A percentile compares a stretch with the other conserved stretches of the same genome.
phyloP scores from a whole-genome alignment of 2,113 vertebrate genomes.

The Micromys minutus region DNA sequence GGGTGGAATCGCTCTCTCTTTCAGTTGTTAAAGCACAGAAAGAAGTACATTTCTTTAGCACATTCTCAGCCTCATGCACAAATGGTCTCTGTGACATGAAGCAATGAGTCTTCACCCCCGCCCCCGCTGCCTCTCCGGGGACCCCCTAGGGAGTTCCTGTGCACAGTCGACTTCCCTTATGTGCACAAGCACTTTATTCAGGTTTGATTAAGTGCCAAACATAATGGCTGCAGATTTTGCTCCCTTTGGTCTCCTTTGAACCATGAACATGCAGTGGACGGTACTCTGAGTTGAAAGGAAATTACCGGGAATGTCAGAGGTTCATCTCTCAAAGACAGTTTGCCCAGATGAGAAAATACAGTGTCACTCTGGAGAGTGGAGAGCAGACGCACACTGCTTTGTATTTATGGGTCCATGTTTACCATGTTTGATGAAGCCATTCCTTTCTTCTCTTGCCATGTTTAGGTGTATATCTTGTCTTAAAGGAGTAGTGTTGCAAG shows the following conservation, averaged over 20 bases:
- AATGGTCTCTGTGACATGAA: background rate
- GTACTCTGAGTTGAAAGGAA: background rate
- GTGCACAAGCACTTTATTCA: background rate
- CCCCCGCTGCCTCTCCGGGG: background rate
- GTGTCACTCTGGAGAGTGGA: background rate
- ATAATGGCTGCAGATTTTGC: conserved; percentile 33
- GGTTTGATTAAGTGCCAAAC: conserved; percentile 59
- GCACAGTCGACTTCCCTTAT: background rate
- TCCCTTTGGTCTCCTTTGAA: conserved; percentile 61
- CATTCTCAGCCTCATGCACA: background rate
- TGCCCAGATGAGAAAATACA: conserved; percentile 37
- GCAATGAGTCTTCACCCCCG: background rate
- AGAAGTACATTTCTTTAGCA: background rate
- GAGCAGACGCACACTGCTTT: background rate
- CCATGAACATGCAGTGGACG: conserved; percentile 6
- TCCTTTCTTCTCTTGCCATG: background rate
- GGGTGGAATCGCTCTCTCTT: background rate
- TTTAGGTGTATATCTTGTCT: conserved; percentile 28
- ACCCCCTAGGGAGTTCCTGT: conserved; percentile 20
- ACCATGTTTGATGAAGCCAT: background rate
- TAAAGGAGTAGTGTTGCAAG: conserved; percentile 7
- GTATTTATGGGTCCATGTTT: background rate
- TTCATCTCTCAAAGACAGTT: conserved; percentile 34
- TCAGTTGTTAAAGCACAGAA: background rate
- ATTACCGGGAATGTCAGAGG: conserved; percentile 26